Percentiles rank a stretch among this genome's conserved stretches.
Evolutionary conservation across 2,888 invertebrate genomes (phyloP).

Genomic region (Acanthococcus lagerstroemiae): DNA sequence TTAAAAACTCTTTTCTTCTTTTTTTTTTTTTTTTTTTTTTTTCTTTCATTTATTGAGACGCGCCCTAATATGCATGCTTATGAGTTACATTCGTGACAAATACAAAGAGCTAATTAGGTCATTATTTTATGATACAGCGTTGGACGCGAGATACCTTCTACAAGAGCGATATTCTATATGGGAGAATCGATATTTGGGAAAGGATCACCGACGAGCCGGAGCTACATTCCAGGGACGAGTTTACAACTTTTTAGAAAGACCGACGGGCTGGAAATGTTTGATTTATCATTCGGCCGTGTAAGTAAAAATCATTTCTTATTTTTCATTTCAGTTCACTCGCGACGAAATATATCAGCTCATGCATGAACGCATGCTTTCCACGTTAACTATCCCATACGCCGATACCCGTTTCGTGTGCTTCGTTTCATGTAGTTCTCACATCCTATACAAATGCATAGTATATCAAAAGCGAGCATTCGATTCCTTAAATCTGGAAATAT

Average conservation of each 20-base stretch:
- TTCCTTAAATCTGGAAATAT: too few relatives aligned
- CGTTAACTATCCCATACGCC: neutral
- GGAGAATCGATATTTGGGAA: constrained; percentile 50
- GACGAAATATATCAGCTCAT: neutral
- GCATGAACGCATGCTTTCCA: neutral
- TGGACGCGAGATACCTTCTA: constrained; percentile 39
- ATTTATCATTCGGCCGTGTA: constrained; percentile 70
- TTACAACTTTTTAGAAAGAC: constrained; percentile 73
- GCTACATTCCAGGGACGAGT: constrained; percentile 66
- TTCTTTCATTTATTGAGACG: too few relatives aligned
- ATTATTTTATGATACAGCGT: constrained; percentile 36
- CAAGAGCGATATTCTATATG: constrained; percentile 39
- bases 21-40: too few relatives aligned
- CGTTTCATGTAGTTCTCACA: too few relatives aligned
- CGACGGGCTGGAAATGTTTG: constrained; percentile 75
- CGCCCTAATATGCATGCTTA: too few relatives aligned
- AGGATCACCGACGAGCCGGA: constrained; percentile 54
- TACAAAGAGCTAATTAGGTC: too few relatives aligned
- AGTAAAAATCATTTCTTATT: constrained; percentile 44
- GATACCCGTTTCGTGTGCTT: neutral
- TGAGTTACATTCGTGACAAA: too few relatives aligned
- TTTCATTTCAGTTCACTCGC: neutral
- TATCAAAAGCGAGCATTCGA: too few relatives aligned
- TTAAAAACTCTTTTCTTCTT: too few relatives aligned
- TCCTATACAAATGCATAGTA: too few relatives aligned